Conservation (phyloP, 2,797 vertebrate species). For the Melanotaenia boesemani region DNA sequence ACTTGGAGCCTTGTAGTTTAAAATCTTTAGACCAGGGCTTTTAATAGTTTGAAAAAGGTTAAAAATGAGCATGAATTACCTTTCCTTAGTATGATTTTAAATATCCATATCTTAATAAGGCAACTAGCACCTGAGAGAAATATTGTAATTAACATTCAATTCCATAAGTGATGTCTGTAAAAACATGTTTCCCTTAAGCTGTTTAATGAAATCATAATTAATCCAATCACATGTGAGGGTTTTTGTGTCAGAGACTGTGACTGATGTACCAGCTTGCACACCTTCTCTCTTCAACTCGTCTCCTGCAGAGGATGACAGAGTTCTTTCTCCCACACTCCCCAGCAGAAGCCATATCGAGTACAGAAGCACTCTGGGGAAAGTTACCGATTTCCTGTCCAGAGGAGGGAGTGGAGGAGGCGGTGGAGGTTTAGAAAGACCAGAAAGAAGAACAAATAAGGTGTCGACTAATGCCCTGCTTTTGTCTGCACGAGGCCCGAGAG, state of each 20-base stretch:
- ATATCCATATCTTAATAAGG: too few relatives aligned
- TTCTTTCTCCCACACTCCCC: not conserved
- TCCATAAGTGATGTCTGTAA: too few relatives aligned
- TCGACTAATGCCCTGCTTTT: conserved; percentile 2
- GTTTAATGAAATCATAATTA: not conserved
- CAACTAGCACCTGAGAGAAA: too few relatives aligned
- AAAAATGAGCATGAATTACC: too few relatives aligned
- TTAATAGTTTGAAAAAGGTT: too few relatives aligned
- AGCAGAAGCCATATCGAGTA: conserved; percentile 13
- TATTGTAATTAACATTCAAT: too few relatives aligned
- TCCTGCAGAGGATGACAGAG: not conserved
- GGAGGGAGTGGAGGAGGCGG: conserved; percentile 10
- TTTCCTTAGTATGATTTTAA: too few relatives aligned
- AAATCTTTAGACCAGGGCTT: too few relatives aligned
- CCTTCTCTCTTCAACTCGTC: not conserved
- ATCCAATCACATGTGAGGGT: too few relatives aligned
- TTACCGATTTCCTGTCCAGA: conserved; percentile 55
- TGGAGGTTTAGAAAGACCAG: conserved; percentile 12
- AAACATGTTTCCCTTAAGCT: too few relatives aligned
- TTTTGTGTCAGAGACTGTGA: not conserved
- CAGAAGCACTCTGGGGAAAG: conserved; percentile 21
- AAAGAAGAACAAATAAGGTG: conserved; percentile 53
- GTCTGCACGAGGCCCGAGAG: conserved; percentile 25
- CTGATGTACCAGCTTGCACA: not conserved
- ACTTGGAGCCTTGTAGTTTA: too few relatives aligned